Base-by-base conservation (phyloP, 2,888 invertebrate genomes). In the Eupithecia abbreviata region DNA sequence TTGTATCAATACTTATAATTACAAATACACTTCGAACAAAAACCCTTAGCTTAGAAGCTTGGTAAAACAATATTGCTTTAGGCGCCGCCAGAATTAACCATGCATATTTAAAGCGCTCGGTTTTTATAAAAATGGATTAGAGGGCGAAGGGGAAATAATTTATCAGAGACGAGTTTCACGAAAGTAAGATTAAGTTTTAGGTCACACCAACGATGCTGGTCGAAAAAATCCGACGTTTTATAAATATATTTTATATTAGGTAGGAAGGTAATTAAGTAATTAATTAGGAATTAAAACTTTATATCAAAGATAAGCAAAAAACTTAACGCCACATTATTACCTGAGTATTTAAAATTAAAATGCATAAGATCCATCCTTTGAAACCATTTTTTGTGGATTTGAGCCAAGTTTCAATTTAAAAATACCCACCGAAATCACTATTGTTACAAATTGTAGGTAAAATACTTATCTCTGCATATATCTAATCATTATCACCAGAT, bases 401-500 rank as follows among this genome's bases (percentile, higher is more conserved):
- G 18, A 66, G 80, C 80, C 80, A 78, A 78, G 55, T 69, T 55
- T 72, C 15, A 42, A 41, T 67, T 45, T 75, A 75, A 75, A 78
- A 75, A 80, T 78, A 80, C 41, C 18, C 67, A 71, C 45, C 13
- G 51, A 71, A 41, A 62, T 67, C 72, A 69, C 51, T 47, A 30
- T 18, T 65, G n/a, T 66, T 74, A 45, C 72, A 72, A 30, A 62
- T 30, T 13, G 18, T 47, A 69, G 69, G 45, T 69, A 49, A 69
- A 66, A 42, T 42, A 42, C 6, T 42, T 13, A 15, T 58, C 18
- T 18, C 3, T 66, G 66, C 12, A 66, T 66, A 15, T 7, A 42
- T 42, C 2, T 42, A 42, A 66, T 15, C 42, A 66, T 66, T 42
- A 66, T 66, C 42, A 62, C 10, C 10, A 30, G 62, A 10, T 18